Evolutionary conservation across 2,888 invertebrate genomes (phyloP).

Genomic region (Eledona agricola): DNA sequence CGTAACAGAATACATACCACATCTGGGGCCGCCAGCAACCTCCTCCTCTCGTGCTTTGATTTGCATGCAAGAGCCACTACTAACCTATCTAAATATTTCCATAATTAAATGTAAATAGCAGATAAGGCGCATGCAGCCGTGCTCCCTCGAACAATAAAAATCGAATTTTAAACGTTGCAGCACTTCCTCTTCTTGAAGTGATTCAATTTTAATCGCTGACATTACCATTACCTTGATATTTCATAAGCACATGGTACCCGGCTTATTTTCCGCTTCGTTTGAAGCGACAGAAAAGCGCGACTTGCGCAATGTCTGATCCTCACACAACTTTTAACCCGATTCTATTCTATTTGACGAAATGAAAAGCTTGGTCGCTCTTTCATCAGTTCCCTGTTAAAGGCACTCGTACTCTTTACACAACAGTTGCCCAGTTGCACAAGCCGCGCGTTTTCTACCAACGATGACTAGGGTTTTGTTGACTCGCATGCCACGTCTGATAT

Average conservation of each 20-base stretch:
- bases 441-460: slow-evolving; percentile 19
- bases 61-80: slow-evolving; percentile 40
- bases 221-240: slow-evolving; percentile 7
- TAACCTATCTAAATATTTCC: slow-evolving; percentile 43
- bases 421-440: slow-evolving; percentile 43
- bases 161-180: no score
- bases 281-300: slow-evolving; percentile 5
- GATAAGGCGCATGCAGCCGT: slow-evolving; percentile 28
- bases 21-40: slow-evolving; percentile 40
- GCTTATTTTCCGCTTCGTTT: slow-evolving; percentile 15
- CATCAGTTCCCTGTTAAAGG: slow-evolving; percentile 51
- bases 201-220: no score
- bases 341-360: slow-evolving; percentile 54
- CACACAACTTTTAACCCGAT: slow-evolving; percentile 47
- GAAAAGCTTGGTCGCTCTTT: slow-evolving; percentile 52
- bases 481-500: slow-evolving; percentile 38
- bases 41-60: slow-evolving; percentile 35
- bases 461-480: slow-evolving; percentile 31
- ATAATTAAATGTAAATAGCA: slow-evolving; percentile 46
- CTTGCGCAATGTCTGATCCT: slow-evolving; percentile 4
- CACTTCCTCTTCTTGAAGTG: no score
- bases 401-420: slow-evolving; percentile 49
- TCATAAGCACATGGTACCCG: not conserved
- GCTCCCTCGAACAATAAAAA: slow-evolving; percentile 9
- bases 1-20: slow-evolving; percentile 41